These are phyloP conservation scores for Catostomus latipinnis DNA, from an alignment of 2,797 vertebrate species.

Conservation along the genomic window DNA sequence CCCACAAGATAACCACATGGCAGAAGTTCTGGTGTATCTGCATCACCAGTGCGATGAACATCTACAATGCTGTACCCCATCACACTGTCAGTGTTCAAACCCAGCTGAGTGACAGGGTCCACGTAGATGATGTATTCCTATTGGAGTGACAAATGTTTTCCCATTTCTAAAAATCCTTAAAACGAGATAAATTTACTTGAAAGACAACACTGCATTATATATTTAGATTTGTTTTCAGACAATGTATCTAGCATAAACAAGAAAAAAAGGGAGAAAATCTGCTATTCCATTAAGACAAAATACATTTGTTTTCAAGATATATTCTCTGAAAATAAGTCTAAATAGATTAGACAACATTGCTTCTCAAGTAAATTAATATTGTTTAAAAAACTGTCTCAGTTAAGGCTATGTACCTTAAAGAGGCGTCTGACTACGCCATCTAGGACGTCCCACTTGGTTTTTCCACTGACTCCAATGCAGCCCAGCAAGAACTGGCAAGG, in stretches of 20 bases:
- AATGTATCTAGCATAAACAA: no score
- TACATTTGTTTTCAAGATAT: no score
- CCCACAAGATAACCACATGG: slow-evolving; percentile 88
- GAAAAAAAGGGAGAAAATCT: no score
- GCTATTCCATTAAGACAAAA: no score
- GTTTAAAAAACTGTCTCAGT: not conserved
- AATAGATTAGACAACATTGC: no score
- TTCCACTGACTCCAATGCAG: slow-evolving; percentile 87
- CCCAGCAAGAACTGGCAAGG: slow-evolving; percentile 83
- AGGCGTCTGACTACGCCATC: slow-evolving; percentile 85
- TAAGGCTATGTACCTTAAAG: slow-evolving; percentile 78
- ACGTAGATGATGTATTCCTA: slow-evolving; percentile 87
- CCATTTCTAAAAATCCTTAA: no score
- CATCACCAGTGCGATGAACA: slow-evolving; percentile 73
- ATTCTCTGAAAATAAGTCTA: no score
- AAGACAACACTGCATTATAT: no score
- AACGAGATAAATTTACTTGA: no score
- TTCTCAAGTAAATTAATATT: no score
- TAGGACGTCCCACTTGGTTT: slow-evolving; percentile 89
- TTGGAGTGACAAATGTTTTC: not conserved
- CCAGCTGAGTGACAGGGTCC: slow-evolving; percentile 83
- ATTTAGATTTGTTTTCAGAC: no score
- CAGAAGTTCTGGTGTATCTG: slow-evolving; percentile 81
- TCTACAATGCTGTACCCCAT: slow-evolving; percentile 86
- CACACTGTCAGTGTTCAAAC: slow-evolving; percentile 84